Conservation (phyloP, 2,797 vertebrate genomes). For the Sciurus vulgaris region DNA sequence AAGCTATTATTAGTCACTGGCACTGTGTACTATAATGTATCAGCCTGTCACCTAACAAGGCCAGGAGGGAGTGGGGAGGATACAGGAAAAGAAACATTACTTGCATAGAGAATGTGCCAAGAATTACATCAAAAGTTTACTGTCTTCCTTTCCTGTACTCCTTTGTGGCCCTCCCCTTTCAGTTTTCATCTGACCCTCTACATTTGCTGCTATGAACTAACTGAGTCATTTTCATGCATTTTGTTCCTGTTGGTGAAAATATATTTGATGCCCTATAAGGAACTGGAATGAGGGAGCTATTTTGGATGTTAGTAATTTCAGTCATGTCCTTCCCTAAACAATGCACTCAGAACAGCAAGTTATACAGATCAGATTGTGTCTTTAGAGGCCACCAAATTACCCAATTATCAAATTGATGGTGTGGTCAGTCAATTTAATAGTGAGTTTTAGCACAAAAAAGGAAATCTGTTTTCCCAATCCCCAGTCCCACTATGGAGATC, state of each 20-base stretch:
- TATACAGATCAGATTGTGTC: background rate
- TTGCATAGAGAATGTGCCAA: constrained; percentile 56
- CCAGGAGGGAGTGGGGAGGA: background rate
- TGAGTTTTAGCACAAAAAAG: background rate
- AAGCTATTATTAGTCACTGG: constrained; percentile 68
- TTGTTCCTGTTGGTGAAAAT: constrained; percentile 32
- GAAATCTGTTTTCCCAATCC: background rate
- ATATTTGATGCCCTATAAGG: constrained; percentile 57
- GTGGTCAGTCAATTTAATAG: background rate
- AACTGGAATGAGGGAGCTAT: constrained; percentile 20
- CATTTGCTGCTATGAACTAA: constrained; percentile 66
- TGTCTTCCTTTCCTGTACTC: constrained; percentile 41
- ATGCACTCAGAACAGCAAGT: constrained; percentile 40
- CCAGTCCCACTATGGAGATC: background rate
- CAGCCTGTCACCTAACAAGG: constrained; percentile 67
- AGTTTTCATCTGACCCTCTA: constrained; percentile 65
- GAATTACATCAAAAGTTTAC: constrained; percentile 65
- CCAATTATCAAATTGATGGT: constrained; percentile 1
- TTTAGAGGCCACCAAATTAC: constrained; percentile 7
- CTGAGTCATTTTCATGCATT: constrained; percentile 62
- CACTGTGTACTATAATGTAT: constrained; percentile 58
- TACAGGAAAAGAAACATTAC: constrained; percentile 55
- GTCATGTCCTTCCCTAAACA: constrained; percentile 42
- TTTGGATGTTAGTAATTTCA: constrained; percentile 56
- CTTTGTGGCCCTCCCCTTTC: constrained; percentile 10